Percentiles rank a stretch among this genome's conserved stretches.
phyloP scores from a whole-genome alignment of 1,140 invertebrate genomes.

The Leptinotarsa lineolata region DNA sequence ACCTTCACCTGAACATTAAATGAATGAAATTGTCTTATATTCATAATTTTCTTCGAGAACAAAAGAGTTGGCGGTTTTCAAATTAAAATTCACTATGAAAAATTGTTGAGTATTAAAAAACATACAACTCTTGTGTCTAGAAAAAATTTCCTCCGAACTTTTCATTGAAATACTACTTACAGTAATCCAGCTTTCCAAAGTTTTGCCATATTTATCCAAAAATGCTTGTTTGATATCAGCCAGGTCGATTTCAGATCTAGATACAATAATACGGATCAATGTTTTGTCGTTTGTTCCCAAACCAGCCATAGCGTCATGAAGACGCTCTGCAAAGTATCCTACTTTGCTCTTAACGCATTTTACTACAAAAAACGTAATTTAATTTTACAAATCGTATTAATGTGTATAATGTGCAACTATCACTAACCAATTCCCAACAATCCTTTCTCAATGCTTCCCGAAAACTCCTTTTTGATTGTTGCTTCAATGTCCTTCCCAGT shows the following conservation, averaged over 20 bases:
- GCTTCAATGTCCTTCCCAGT: slow-evolving; percentile 81
- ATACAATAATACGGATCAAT: slow-evolving; percentile 86
- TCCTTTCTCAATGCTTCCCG: slow-evolving; percentile 81
- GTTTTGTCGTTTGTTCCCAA: slow-evolving; percentile 88
- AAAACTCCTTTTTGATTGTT: slow-evolving; percentile 87
- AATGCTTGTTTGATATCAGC: slow-evolving; percentile 90
- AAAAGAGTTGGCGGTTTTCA: no score
- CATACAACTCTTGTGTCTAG: no score
- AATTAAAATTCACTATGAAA: no score
- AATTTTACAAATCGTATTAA: neutral
- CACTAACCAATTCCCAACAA: slow-evolving; percentile 82
- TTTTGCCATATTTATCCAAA: slow-evolving; percentile 81
- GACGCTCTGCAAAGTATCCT: slow-evolving; percentile 89
- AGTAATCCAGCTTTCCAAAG: slow-evolving; percentile 79
- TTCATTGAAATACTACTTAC: slow-evolving; percentile 61
- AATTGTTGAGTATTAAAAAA: no score
- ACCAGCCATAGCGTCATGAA: slow-evolving; percentile 88
- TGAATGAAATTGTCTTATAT: no score
- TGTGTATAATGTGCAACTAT: neutral
- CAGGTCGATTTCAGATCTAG: slow-evolving; percentile 90
- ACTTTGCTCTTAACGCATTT: slow-evolving; percentile 90
- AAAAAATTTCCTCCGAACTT: no score
- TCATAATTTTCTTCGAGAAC: no score
- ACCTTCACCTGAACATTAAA: no score
- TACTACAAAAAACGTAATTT: slow-evolving; percentile 61